phyloP scores from a whole-genome alignment of 1,140 invertebrate species.

The Babylonia areolata region DNA sequence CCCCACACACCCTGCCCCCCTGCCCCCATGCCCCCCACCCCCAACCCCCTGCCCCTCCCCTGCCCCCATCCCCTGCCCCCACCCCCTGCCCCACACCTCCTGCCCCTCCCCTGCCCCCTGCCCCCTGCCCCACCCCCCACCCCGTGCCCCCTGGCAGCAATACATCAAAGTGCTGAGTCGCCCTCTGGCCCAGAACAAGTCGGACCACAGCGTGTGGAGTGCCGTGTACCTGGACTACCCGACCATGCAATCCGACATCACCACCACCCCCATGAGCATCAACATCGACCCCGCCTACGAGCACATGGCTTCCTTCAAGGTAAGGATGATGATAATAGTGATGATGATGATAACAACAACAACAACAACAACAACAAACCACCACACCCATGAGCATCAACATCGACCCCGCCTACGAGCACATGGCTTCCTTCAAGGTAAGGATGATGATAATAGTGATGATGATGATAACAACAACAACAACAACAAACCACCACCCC shows the following conservation, averaged over 20 bases:
- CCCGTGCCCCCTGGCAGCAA: too few species aligned
- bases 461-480: too few species aligned
- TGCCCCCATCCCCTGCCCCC: too few species aligned
- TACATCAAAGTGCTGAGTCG: constrained; percentile 73
- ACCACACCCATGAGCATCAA: constrained; percentile 24
- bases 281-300: constrained; percentile 35
- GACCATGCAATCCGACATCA: constrained; percentile 48
- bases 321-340: not conserved
- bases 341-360: too few species aligned
- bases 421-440: constrained; percentile 25
- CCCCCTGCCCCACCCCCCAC: too few species aligned
- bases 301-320: constrained; percentile 14
- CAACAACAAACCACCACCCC: too few species aligned
- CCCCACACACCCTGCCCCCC: too few species aligned
- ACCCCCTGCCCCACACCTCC: too few species aligned
- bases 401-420: constrained; percentile 32
- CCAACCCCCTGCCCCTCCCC: too few species aligned
- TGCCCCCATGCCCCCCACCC: too few species aligned
- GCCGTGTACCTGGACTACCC: constrained; percentile 70
- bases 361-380: too few species aligned
- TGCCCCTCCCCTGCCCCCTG: too few species aligned
- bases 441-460: not conserved
- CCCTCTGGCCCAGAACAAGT: constrained; percentile 65
- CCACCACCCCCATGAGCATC: constrained; percentile 21
- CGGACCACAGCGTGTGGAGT: constrained; percentile 67